Percentiles rank a stretch among this genome's conserved stretches.
Evolutionary conservation across 2,797 vertebrate genomes (phyloP).

Genomic region (Manis javanica): DNA sequence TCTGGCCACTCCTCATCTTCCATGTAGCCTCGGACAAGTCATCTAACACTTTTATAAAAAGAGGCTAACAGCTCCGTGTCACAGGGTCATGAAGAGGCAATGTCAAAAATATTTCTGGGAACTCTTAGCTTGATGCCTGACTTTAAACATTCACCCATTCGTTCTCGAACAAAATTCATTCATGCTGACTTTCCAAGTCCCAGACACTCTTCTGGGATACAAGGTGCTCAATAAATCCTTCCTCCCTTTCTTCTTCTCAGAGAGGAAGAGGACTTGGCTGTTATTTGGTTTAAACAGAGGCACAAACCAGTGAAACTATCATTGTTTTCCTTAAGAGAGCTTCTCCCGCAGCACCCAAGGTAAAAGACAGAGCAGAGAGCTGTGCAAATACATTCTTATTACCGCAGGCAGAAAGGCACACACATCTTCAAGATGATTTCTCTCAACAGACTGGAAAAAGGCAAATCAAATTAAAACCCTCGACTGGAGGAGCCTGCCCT

Average conservation of each 20-base stretch:
- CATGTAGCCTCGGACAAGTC: not conserved
- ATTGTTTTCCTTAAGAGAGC: not conserved
- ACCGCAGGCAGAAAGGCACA: not conserved
- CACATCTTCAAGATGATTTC: not conserved
- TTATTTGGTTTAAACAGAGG: not conserved
- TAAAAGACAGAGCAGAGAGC: not conserved
- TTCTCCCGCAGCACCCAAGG: not conserved
- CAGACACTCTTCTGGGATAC: not conserved
- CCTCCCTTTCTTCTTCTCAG: not conserved
- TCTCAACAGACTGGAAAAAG: slow-evolving; percentile 69
- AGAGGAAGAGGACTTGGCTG: not conserved
- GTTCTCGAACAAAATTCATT: not conserved
- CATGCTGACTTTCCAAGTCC: not conserved
- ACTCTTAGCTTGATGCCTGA: not conserved
- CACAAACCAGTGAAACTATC: not conserved
- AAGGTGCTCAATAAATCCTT: not conserved
- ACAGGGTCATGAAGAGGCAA: not conserved
- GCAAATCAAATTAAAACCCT: slow-evolving; percentile 62
- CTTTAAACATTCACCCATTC: not conserved
- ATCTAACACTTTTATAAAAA: not conserved
- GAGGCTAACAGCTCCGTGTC: not conserved
- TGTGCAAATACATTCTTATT: not conserved
- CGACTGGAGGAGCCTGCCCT: slow-evolving; percentile 13
- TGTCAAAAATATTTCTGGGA: slow-evolving; percentile 6
- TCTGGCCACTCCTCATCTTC: not conserved